Percentiles rank a stretch among this genome's conserved stretches.
phyloP scores from a whole-genome alignment of 2,888 invertebrate species.

The Metallyticus violacea region DNA sequence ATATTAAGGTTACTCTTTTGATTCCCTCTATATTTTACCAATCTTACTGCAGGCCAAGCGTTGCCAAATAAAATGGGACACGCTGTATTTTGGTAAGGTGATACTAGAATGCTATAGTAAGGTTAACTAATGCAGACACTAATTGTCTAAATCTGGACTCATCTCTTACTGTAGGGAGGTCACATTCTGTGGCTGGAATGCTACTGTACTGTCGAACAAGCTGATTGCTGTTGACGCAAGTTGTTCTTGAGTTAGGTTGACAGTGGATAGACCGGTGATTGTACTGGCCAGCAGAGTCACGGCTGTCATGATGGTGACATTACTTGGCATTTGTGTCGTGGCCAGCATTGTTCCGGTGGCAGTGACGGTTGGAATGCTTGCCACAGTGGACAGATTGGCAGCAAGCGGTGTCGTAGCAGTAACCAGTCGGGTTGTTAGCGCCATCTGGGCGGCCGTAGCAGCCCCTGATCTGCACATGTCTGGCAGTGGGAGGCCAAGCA shows the following conservation, averaged over 20 bases:
- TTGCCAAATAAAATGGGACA: no score
- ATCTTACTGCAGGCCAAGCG: no score
- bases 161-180: no score
- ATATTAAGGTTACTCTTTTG: no score
- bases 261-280: background rate
- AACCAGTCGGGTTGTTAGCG: background rate
- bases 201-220: background rate
- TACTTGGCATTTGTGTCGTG: background rate
- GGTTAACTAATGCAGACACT: no score
- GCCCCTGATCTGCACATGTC: background rate
- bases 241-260: background rate
- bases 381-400: background rate
- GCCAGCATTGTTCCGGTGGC: background rate
- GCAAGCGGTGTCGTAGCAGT: background rate
- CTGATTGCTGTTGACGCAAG: background rate
- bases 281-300: background rate
- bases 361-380: background rate
- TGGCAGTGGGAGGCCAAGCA: slow-evolving; percentile 47
- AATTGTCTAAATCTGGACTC: no score
- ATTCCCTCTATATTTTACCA: no score
- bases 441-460: background rate
- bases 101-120: no score
- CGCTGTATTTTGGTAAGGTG: no score
- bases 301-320: background rate
- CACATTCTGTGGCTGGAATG: no score